Percentiles rank a stretch among this genome's conserved stretches.
Evolutionary conservation across 2,113 vertebrate species (phyloP).

Genomic region (Brienomyrus longianalis): DNA sequence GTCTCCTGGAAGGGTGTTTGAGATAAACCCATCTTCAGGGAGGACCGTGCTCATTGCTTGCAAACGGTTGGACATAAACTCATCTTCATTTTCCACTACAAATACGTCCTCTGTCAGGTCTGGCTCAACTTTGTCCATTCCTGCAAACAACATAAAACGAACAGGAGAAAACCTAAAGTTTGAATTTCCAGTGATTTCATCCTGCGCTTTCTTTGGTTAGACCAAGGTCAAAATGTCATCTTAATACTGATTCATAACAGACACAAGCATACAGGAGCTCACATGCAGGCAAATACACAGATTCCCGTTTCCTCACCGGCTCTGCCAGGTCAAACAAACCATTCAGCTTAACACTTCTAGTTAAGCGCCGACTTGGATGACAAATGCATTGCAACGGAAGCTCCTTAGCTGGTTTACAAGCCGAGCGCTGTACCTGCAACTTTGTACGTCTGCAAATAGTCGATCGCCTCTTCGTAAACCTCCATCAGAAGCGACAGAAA

Average conservation of each 20-base stretch:
- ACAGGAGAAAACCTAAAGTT: background rate
- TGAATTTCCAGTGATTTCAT: background rate
- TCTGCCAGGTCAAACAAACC: background rate
- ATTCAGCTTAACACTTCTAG: background rate
- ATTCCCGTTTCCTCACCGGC: background rate
- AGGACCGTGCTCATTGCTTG: conserved; percentile 26
- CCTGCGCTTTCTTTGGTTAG: background rate
- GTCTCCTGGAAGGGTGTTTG: conserved; percentile 35
- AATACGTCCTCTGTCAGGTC: conserved; percentile 57
- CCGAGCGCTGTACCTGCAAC: conserved; percentile 34
- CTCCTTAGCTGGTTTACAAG: too few relatives aligned
- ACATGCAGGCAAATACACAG: background rate
- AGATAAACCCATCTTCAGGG: conserved; percentile 26
- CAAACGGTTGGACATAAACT: conserved; percentile 35
- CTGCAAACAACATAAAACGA: background rate
- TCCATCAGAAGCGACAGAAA: conserved; percentile 45
- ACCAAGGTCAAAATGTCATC: background rate
- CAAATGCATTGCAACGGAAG: background rate
- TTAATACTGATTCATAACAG: background rate
- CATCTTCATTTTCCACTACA: conserved; percentile 41
- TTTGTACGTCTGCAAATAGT: conserved; percentile 41
- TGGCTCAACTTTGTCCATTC: conserved; percentile 24
- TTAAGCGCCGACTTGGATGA: background rate
- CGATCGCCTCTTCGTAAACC: conserved; percentile 48
- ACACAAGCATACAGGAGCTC: background rate